phyloP scores from a whole-genome alignment of 2,888 invertebrate genomes.

The Hirtodrosophila histrioides region DNA sequence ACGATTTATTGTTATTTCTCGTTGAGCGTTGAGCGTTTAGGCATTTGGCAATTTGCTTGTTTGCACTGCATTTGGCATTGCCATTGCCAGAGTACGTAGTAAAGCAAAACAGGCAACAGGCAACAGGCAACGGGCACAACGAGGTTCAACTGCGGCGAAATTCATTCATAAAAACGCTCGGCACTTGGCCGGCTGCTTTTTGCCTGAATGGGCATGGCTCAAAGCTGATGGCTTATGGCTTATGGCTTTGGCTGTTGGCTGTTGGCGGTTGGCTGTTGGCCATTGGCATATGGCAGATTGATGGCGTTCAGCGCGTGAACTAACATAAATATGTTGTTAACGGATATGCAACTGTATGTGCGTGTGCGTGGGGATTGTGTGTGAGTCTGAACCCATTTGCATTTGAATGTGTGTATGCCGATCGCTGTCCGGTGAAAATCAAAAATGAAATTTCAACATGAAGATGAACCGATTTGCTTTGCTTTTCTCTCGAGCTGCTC shows the following conservation, averaged over 20 bases:
- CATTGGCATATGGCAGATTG: conserved; percentile 50
- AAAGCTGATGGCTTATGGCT: conserved; percentile 36
- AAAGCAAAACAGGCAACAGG: conserved; percentile 17
- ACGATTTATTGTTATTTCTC: conserved; percentile 39
- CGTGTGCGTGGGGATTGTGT: conserved; percentile 29
- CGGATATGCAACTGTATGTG: conserved; percentile 48
- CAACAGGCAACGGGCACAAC: conserved; percentile 15
- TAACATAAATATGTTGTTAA: conserved; percentile 61
- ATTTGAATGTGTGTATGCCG: conserved; percentile 58
- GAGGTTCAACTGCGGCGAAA: conserved; percentile 60
- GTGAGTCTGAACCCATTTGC: conserved; percentile 59
- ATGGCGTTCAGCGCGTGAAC: conserved; percentile 61
- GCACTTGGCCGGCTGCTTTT: conserved; percentile 56
- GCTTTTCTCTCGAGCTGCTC: conserved; percentile 44
- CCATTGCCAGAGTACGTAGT: conserved; percentile 20
- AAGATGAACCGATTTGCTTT: conserved; percentile 46
- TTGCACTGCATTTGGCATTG: conserved; percentile 43
- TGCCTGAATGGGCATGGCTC: conserved; percentile 66
- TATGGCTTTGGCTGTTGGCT: conserved; percentile 21
- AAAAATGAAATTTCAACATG: conserved; percentile 59
- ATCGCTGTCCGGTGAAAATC: conserved; percentile 63
- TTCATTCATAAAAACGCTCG: conserved; percentile 72
- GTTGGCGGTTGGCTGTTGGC: conserved; percentile 51
- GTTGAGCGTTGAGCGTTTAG: conserved; percentile 38
- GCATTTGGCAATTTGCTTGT: conserved; percentile 61